Base-by-base conservation (phyloP, 2,113 vertebrate genomes). In the Rallus limicola region DNA sequence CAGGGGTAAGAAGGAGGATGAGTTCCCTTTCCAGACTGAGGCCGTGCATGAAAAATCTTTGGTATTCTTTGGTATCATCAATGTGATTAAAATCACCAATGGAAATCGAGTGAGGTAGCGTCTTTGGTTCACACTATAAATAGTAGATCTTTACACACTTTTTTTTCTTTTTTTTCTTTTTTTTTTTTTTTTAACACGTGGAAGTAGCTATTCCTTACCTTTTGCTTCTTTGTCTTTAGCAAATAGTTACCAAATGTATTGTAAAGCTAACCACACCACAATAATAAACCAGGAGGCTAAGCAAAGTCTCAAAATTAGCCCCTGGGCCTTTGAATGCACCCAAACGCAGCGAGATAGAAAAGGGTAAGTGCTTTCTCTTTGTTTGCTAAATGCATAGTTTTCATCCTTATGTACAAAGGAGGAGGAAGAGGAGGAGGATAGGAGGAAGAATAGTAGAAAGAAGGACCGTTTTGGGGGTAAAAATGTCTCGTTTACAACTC, bases 61-160 rank as follows among this genome's bases (percentile, higher is more conserved):
- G 99, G 99, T 99, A 99, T 98, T 99, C 99, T 99, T 99, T 99
- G 99, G 99, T 99, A 99, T 99, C 99, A 98, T 99, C 99, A 99
- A 98, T 97, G 99, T 99, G 99, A 99, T 99, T 99, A 98, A 99
- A 99, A 99, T 99, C 99, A 99, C 99, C 93, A 99, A 98, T 99
- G 99, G 99, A 99, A 99, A 99, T 99, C 96, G 99, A 99, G 99
- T 99, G 99, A 99, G 99, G 99, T 99, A 99, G 99, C 99, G 98
- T 99, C 99, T 99, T 99, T 99, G 99, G 99, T 99, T 99, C 99
- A 99, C 98, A 99, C 99, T 99, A 99, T 98, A 99, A 99, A 99
- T 98, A 99, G 98, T 98, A 99, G 99, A 98, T 99, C 98, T 99
- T 98, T 98, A 99, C 98, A 98, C 97, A 90, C 98, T 98, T 98